Base-by-base conservation (phyloP, 2,888 invertebrate species). In the Campoplex nolae region DNA sequence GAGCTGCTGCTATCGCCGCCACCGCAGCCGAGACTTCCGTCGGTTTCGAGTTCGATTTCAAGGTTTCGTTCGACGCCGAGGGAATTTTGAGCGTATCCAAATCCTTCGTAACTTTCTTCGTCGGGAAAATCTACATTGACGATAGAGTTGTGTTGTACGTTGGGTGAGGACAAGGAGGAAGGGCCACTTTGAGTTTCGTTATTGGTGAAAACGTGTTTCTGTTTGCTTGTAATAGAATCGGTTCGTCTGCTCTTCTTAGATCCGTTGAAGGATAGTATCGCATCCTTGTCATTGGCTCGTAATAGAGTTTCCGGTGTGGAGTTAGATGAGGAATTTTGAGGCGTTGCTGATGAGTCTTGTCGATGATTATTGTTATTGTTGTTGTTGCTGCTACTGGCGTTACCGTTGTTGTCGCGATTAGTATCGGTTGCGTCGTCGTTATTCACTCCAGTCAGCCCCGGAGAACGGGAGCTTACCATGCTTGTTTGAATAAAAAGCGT, bases 61-160 rank as follows among this genome's bases (percentile, higher is more conserved):
- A 86, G 70, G 68, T 84, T 79, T 83, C 91, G 90, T 70, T 89
- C 89, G 75, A 90, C 90, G 42, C 86, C 85, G 35, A 90, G 90
- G 13, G 70, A n/a, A 88, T 90, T 82, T 91, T 91, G 84, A 54
- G 90, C 92, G 83, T 92, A 93, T 0, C 94, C 94, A 82, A 94
- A 93, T 0, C 92, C 94, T 81, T 94, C 94, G 93, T 92, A 94
- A 51, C 92, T 92, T 82, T 93, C 94, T 85, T 94, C 94, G 85
- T 92, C 92, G 67, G 90, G 90, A 87, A 89, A 88, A 70, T 86
- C 68, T 54, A 80, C 83, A 78, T 89, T 89, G 42, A 88, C 88
- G 67, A 89, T 83, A 67, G 86, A 88, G 84, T 92, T 89, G 79
- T 90, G 90, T 81, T 91, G 91, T 68, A 88, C 89, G 51, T 90